A percentile compares a stretch with the other conserved stretches of the same genome.
Conservation (phyloP, 2,797 vertebrate species). For the Lepilemur ruficaudatus region DNA sequence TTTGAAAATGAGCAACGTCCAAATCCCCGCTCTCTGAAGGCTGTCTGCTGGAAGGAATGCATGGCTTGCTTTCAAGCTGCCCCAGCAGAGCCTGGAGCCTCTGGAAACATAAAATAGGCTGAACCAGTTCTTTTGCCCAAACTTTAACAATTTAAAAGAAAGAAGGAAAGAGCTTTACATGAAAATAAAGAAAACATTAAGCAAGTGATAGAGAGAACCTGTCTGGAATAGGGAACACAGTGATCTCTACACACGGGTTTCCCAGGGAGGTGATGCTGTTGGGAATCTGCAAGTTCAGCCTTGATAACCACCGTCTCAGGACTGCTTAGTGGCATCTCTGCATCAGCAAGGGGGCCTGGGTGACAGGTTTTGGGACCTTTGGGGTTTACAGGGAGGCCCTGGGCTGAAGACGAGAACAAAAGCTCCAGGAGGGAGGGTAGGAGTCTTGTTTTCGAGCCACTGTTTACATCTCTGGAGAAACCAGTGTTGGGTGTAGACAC, state of each 20-base stretch:
- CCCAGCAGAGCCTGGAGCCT: background rate
- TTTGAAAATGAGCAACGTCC: constrained; percentile 22
- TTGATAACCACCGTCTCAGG: background rate
- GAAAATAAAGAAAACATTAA: constrained; percentile 5
- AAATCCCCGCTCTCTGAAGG: background rate
- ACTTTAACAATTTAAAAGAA: background rate
- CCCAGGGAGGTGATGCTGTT: background rate
- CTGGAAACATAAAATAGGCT: background rate
- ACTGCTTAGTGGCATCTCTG: background rate
- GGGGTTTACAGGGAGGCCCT: background rate
- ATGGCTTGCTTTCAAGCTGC: background rate
- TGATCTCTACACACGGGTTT: background rate
- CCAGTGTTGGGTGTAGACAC: background rate
- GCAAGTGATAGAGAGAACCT: background rate
- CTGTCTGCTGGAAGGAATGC: background rate
- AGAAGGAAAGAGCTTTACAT: background rate
- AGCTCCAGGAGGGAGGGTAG: background rate
- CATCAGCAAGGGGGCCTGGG: background rate
- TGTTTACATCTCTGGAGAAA: background rate
- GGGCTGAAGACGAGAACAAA: background rate
- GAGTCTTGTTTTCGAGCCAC: background rate
- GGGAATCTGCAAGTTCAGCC: constrained; percentile 30
- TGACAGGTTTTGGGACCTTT: constrained; percentile 18
- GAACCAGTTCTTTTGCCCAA: background rate
- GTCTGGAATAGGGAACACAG: background rate